Conservation (phyloP, 2,888 invertebrate species). For the Hydropsyche betteni region DNA sequence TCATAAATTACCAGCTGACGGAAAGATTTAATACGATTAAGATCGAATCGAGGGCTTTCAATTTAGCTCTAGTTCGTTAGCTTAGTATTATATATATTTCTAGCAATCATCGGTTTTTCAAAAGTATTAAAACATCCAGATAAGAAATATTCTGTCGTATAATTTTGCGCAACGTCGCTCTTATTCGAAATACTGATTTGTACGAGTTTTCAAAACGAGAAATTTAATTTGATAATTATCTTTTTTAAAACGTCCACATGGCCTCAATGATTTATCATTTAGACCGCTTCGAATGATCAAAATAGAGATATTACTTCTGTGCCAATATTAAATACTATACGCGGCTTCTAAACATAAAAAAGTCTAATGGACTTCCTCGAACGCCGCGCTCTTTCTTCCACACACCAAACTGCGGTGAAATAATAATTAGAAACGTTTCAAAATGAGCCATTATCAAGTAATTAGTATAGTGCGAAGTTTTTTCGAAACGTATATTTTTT, state of each 20-base stretch:
- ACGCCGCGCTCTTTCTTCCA: conserved; percentile 7
- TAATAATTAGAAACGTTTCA: conserved; percentile 36
- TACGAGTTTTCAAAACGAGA: neutral
- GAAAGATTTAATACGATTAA: conserved; percentile 19
- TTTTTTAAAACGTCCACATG: neutral
- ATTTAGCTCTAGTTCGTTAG: neutral
- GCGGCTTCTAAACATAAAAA: conserved; percentile 37
- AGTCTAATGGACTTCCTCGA: conserved; percentile 48
- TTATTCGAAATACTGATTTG: neutral
- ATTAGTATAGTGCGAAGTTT: conserved; percentile 41
- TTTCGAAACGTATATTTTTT: conserved; percentile 14
- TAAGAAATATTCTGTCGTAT: neutral
- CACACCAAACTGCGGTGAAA: neutral
- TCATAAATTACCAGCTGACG: neutral
- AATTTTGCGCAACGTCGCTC: neutral
- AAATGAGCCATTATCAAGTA: conserved; percentile 48
- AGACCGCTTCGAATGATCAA: conserved; percentile 34
- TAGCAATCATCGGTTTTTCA: neutral
- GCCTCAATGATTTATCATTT: conserved; percentile 26
- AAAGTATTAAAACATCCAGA: neutral
- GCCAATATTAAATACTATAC: conserved; percentile 15
- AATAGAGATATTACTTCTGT: conserved; percentile 47
- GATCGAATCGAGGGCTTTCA: conserved; percentile 21
- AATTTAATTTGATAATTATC: neutral
- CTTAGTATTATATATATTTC: neutral